Evolutionary conservation across 2,113 vertebrate species (phyloP), one percentile per base, ranked within the genome.

Genomic region (Tragulus kanchil): DNA sequence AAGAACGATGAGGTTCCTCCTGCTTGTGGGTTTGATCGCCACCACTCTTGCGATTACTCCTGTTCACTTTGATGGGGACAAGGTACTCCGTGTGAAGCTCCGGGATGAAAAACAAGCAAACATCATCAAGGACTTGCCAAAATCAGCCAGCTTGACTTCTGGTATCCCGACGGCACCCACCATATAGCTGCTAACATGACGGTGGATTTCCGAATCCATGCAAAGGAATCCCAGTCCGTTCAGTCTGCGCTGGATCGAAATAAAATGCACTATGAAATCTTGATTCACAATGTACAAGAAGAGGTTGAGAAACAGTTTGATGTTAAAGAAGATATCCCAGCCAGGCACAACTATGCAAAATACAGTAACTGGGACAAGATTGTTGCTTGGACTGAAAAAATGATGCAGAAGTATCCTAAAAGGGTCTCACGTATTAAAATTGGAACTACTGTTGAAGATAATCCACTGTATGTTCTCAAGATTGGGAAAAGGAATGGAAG

Each of bases 401-500:
- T 99, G 52, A 88, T 98, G 81, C 36, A 97, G 25, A 98, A 98
- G 56, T 98, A 98, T 45, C 62, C 99, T 13, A 54, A 89, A 26
- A 97, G 99, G 97, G 93, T 99, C 71, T 99, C 98, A 96, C 98
- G 69, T 23, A 96, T 98, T 93, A 95, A 98, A 96, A 99, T 99
- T 79, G 99, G 99, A 96, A 99, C 96, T 14, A 99, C 98, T 48
- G 98, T 89, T 67, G 99, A 99, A 98, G 98, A 99, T 36, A 98
- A 99, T 10, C 95, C 98, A 85, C 99, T 99, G 94, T 98, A 98
- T 48, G 58, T 99, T 93, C 98, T 99, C 45, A 99, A 99, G 99
- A 59, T 98, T 71, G 98, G 99, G 50, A 98, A 98, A 94, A 94
- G 95, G 58, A 87, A 96, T 42, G 84, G 94, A 85, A 92, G 86